phyloP scores from a whole-genome alignment of 2,113 vertebrate genomes.

The Lasiurus cinereus region DNA sequence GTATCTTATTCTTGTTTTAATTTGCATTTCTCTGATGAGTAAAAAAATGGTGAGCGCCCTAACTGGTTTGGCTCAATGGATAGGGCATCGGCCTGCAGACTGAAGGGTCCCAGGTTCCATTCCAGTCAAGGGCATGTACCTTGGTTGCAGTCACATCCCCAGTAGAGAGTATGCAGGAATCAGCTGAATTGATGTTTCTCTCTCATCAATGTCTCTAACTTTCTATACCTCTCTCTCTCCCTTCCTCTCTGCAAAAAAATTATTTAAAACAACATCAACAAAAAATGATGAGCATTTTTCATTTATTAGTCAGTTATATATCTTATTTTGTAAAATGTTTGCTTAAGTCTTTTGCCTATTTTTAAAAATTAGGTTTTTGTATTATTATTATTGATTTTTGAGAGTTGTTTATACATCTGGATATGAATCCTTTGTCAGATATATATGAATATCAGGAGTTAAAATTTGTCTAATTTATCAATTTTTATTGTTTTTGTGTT shows the following conservation, averaged over 20 bases:
- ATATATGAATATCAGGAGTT: neutral
- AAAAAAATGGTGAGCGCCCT: neutral
- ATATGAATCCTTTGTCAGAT: neutral
- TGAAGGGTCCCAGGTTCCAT: too few relatives aligned
- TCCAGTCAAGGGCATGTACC: too few relatives aligned
- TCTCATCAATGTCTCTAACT: too few relatives aligned
- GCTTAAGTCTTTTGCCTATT: neutral
- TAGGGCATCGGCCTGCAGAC: too few relatives aligned
- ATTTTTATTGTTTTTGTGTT: neutral
- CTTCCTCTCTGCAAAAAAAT: too few relatives aligned
- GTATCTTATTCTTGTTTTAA: neutral
- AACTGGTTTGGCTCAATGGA: too few relatives aligned
- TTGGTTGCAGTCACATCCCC: too few relatives aligned
- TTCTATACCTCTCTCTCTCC: too few relatives aligned
- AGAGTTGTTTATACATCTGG: neutral
- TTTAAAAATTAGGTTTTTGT: neutral
- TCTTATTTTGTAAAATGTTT: constrained; percentile 7
- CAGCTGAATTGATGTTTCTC: too few relatives aligned
- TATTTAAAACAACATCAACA: too few relatives aligned
- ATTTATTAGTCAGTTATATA: neutral
- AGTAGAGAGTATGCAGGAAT: too few relatives aligned
- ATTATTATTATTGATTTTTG: neutral
- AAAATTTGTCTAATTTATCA: neutral
- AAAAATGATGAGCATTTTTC: neutral
- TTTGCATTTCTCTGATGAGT: neutral